These are phyloP conservation scores for Drosophila nigricruria DNA, from an alignment of 2,888 invertebrate genomes.

Conservation along the genomic window DNA sequence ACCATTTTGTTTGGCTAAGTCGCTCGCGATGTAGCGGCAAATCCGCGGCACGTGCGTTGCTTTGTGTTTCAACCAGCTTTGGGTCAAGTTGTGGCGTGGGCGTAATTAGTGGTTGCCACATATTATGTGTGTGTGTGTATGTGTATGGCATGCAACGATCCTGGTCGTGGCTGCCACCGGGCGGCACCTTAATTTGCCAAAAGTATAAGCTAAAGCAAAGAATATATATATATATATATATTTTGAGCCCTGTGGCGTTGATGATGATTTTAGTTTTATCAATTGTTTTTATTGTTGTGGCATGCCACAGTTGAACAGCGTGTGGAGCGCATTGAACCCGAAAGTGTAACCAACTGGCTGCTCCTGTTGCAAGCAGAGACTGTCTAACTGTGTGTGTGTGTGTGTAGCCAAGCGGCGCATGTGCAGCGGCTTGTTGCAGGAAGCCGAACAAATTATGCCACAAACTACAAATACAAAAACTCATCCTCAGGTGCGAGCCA, in stretches of 20 bases:
- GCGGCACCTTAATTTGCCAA: conserved; percentile 72
- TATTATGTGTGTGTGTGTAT: conserved; percentile 12
- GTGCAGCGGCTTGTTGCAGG: conserved; percentile 79
- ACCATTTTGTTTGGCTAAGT: conserved; percentile 50
- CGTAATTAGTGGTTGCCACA: conserved; percentile 53
- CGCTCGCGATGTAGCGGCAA: conserved; percentile 26
- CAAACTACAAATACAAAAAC: conserved; percentile 38
- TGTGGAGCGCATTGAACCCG: conserved; percentile 70
- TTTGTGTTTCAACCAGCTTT: conserved; percentile 10
- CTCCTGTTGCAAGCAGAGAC: conserved; percentile 50
- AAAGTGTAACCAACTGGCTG: conserved; percentile 61
- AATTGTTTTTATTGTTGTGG: conserved; percentile 61
- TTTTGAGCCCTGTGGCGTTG: conserved; percentile 24
- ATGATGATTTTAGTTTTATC: conserved; percentile 70
- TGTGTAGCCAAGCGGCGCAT: conserved; percentile 75
- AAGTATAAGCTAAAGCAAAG: conserved; percentile 22
- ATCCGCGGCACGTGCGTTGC: conserved; percentile 58
- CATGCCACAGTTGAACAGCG: conserved; percentile 42
- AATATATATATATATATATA: not conserved
- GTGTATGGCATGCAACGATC: conserved; percentile 16
- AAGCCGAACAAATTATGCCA: conserved; percentile 76
- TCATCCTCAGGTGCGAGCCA: conserved; percentile 56
- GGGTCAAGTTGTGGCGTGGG: conserved; percentile 60
- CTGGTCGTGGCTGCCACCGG: conserved; percentile 68
- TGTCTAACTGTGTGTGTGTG: conserved; percentile 6